A percentile compares a stretch with the other conserved stretches of the same genome.
Evolutionary conservation across 2,113 vertebrate genomes (phyloP).

Genomic region (Dicaeum eximium): DNA sequence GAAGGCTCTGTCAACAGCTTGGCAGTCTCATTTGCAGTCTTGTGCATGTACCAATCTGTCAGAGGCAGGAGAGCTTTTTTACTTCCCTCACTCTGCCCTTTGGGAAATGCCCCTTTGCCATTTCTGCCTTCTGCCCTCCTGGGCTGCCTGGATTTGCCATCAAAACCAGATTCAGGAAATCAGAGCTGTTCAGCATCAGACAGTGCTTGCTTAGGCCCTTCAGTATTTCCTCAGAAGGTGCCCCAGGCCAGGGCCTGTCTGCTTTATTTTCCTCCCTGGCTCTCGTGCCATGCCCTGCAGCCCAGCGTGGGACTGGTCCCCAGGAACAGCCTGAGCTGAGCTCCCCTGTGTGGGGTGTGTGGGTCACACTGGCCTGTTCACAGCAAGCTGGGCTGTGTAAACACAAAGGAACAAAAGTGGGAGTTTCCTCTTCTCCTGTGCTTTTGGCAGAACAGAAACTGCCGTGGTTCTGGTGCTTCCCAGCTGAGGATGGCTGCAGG

Average conservation of each 20-base stretch:
- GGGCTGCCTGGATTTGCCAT: not conserved
- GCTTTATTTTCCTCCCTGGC: not conserved
- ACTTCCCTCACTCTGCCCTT: not conserved
- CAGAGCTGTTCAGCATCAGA: fast-evolving
- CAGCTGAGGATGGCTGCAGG: not conserved
- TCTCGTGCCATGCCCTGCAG: not conserved
- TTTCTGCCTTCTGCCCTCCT: not conserved
- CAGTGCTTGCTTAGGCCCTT: not conserved
- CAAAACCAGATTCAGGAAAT: not conserved
- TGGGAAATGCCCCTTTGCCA: not conserved
- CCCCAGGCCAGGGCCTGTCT: not conserved
- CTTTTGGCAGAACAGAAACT: not conserved
- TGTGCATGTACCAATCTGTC: not conserved
- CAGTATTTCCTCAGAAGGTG: not conserved
- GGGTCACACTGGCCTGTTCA: not conserved
- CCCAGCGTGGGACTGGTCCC: not conserved
- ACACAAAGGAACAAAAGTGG: not conserved
- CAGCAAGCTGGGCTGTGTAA: not conserved
- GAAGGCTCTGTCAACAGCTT: not conserved
- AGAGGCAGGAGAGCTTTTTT: not conserved
- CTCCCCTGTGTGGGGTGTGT: not conserved
- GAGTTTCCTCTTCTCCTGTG: not conserved
- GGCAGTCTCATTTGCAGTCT: not conserved
- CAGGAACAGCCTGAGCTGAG: fast-evolving
- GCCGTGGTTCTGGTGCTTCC: not conserved